Percentiles rank a stretch among this genome's conserved stretches.
phyloP scores from a whole-genome alignment of 2,113 vertebrate species.

The Dasyurus viverrinus region DNA sequence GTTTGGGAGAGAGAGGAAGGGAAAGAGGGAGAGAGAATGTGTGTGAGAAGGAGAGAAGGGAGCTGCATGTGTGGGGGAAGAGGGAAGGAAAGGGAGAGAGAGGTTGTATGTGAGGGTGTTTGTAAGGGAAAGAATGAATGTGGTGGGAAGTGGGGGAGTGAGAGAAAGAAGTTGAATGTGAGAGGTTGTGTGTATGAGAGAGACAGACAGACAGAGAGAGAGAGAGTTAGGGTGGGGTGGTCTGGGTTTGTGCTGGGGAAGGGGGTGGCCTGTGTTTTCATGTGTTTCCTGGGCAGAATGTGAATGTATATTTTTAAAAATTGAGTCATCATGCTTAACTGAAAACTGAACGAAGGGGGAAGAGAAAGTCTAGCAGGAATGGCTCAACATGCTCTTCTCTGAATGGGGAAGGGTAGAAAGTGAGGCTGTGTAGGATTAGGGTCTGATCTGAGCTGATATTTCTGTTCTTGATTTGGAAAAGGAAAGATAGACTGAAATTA shows the following conservation, averaged over 20 bases:
- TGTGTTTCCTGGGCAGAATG: background rate
- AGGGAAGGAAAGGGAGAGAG: background rate
- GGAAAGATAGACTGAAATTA: conserved; percentile 52
- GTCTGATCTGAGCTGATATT: conserved; percentile 59
- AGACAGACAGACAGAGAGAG: background rate
- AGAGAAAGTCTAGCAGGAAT: conserved; percentile 46
- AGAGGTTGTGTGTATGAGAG: background rate
- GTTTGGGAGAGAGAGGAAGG: too few relatives aligned
- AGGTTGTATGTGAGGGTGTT: conserved; percentile 11
- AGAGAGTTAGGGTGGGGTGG: background rate
- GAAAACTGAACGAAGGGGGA: conserved; percentile 54
- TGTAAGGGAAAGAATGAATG: background rate
- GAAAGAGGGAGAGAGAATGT: too few relatives aligned
- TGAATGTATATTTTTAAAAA: conserved; percentile 35
- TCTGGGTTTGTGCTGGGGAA: background rate
- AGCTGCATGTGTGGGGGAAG: background rate
- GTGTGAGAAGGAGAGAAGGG: background rate
- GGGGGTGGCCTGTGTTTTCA: background rate
- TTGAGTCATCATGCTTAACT: conserved; percentile 52
- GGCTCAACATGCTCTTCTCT: conserved; percentile 34
- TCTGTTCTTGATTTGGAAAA: conserved; percentile 70
- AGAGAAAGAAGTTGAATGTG: background rate
- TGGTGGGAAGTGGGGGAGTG: too few relatives aligned
- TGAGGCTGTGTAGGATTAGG: conserved; percentile 53
- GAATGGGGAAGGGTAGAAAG: conserved; percentile 46